These are phyloP conservation scores for Rallus limicola DNA, from an alignment of 2,113 vertebrate genomes.

Conservation along the genomic window DNA sequence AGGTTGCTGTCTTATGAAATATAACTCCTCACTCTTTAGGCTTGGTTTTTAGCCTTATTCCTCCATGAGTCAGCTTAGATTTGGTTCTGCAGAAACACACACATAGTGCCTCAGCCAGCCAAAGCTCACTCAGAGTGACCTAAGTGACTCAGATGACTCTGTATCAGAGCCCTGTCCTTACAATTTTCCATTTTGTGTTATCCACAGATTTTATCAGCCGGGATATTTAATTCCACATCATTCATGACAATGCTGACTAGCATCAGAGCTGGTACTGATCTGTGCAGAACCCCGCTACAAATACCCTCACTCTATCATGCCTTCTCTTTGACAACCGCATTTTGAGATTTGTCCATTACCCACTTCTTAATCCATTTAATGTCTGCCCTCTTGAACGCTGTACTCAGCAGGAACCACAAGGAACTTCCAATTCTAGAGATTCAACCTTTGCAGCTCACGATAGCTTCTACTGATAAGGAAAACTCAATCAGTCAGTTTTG, in stretches of 20 bases:
- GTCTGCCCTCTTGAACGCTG: neutral
- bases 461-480: slow-evolving; percentile 37
- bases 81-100: neutral
- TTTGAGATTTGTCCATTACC: slow-evolving; percentile 50
- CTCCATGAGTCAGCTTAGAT: neutral
- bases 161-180: slow-evolving; percentile 25
- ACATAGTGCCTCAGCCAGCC: neutral
- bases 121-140: neutral
- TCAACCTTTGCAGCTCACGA: slow-evolving; percentile 4
- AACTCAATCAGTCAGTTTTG: slow-evolving; percentile 43
- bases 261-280: slow-evolving; percentile 21
- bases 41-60: neutral
- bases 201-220: slow-evolving; percentile 38
- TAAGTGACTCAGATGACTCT: slow-evolving; percentile 5
- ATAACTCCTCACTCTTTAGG: neutral
- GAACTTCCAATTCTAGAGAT: slow-evolving; percentile 33
- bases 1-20: neutral
- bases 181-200: slow-evolving; percentile 54
- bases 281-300: neutral
- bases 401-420: slow-evolving; percentile 45
- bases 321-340: slow-evolving; percentile 48
- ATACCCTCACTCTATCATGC: slow-evolving; percentile 18
- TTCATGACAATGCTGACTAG: slow-evolving; percentile 43
- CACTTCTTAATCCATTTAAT: slow-evolving; percentile 53
- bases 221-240: slow-evolving; percentile 57